Conservation (phyloP, 2,888 invertebrate species). For the Plagiodera versicolora region DNA sequence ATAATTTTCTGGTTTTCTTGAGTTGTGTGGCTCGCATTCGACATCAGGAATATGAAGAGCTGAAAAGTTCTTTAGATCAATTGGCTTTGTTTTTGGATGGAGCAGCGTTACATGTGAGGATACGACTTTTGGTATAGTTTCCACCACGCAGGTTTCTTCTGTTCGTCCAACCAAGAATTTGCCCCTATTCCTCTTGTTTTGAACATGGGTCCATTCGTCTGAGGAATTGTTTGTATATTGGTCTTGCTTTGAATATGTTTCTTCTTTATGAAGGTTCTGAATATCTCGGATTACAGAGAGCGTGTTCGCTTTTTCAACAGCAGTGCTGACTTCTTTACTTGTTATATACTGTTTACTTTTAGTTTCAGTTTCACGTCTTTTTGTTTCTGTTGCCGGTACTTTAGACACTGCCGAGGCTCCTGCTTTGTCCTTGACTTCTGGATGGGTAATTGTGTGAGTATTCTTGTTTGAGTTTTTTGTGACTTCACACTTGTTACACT, state of each 20-base stretch:
- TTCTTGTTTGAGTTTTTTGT: slow-evolving; percentile 8
- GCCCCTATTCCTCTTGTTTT: slow-evolving; percentile 1
- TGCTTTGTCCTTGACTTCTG: slow-evolving; percentile 2
- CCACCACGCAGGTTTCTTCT: slow-evolving; percentile 1
- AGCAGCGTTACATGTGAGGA: slow-evolving; percentile 6
- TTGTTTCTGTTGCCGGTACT: too few relatives aligned
- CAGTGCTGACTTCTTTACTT: slow-evolving; percentile 3
- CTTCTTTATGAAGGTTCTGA: background rate
- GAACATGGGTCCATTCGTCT: slow-evolving; percentile 6
- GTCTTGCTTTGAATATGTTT: background rate
- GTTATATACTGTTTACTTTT: slow-evolving; percentile 4
- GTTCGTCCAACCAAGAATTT: slow-evolving; percentile 4
- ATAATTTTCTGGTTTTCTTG: slow-evolving; percentile 5
- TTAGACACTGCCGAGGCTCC: too few relatives aligned
- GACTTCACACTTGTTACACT: slow-evolving; percentile 10
- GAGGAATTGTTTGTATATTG: slow-evolving; percentile 2
- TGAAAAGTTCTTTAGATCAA: slow-evolving; percentile 4
- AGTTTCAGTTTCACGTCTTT: slow-evolving; percentile 3
- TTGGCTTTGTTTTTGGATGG: slow-evolving; percentile 8
- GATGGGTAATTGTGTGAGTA: background rate
- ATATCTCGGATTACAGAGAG: background rate
- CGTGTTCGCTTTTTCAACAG: slow-evolving; percentile 8
- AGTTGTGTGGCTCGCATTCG: slow-evolving; percentile 6
- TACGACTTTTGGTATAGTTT: slow-evolving; percentile 2
- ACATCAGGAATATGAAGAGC: slow-evolving; percentile 5